phyloP scores from a whole-genome alignment of 2,888 invertebrate genomes.

The Isotomurus palustris region DNA sequence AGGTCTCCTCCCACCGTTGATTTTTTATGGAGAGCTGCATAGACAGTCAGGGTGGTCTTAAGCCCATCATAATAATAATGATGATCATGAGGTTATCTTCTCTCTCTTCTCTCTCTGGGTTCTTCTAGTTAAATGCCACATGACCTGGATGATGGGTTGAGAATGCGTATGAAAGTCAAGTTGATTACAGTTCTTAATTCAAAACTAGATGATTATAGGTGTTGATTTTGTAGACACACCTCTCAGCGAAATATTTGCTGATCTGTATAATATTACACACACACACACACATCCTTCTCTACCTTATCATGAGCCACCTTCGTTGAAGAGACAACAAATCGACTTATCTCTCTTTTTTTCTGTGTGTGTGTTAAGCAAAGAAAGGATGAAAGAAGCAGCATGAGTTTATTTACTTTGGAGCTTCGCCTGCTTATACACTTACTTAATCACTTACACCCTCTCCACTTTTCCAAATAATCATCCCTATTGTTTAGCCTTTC shows the following conservation, averaged over 20 bases:
- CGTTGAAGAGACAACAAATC: no score
- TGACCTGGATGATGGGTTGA: conserved; percentile 8
- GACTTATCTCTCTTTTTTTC: no score
- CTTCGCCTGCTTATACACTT: no score
- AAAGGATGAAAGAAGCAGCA: no score
- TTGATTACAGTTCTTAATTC: conserved; percentile 47
- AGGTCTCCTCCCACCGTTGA: conserved; percentile 44
- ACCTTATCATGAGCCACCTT: no score
- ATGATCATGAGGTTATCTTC: not conserved
- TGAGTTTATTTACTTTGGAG: no score
- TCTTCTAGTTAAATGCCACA: not conserved
- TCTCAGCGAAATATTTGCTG: conserved; percentile 31
- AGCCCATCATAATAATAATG: conserved; percentile 12
- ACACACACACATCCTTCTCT: no score
- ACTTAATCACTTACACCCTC: no score
- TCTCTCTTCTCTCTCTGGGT: not conserved
- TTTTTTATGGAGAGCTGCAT: conserved; percentile 37
- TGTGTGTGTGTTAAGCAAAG: no score
- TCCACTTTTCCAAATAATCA: no score
- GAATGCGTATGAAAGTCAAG: conserved; percentile 41
- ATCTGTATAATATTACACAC: no score
- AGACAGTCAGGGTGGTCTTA: conserved; percentile 41
- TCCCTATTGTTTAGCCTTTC: not conserved
- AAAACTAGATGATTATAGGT: conserved; percentile 47
- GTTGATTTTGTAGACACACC: conserved; percentile 46